Evolutionary conservation across 64 coral and sea anemone genomes (phyloP).

Genomic region (Dendronephthya gigantea): DNA sequence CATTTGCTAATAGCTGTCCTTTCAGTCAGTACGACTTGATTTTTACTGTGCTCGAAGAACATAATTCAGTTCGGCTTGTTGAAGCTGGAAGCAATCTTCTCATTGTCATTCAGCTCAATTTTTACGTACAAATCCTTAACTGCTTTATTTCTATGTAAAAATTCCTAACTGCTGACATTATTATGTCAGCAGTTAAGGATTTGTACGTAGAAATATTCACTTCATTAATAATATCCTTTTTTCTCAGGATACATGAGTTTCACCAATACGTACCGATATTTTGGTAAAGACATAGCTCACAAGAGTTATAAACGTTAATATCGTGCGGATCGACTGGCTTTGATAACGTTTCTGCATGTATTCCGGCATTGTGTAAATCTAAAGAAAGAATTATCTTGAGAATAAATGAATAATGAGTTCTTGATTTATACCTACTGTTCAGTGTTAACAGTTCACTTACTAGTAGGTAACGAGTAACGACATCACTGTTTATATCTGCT

Average conservation of each 20-base stretch:
- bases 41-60: no score
- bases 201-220: not conserved
- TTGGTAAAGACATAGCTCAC: conserved; percentile 86
- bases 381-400: not conserved
- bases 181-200: not conserved
- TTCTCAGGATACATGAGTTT: not conserved
- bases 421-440: no score
- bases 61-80: not conserved
- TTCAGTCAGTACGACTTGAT: no score
- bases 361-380: conserved; percentile 96
- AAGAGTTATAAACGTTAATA: conserved; percentile 60
- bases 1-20: not conserved
- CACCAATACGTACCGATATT: conserved; percentile 50
- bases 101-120: no score
- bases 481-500: not conserved
- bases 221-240: not conserved
- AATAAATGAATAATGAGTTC: no score
- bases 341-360: conserved; percentile 78
- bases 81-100: not conserved
- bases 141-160: no score
- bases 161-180: no score
- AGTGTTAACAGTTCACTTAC: not conserved
- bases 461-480: not conserved
- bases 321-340: conserved; percentile 63
- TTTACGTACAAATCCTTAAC: no score